Evolutionary conservation across 2,888 invertebrate genomes (phyloP), one percentile per base, ranked within the genome.

Genomic region (Cyaniris semiargus): DNA sequence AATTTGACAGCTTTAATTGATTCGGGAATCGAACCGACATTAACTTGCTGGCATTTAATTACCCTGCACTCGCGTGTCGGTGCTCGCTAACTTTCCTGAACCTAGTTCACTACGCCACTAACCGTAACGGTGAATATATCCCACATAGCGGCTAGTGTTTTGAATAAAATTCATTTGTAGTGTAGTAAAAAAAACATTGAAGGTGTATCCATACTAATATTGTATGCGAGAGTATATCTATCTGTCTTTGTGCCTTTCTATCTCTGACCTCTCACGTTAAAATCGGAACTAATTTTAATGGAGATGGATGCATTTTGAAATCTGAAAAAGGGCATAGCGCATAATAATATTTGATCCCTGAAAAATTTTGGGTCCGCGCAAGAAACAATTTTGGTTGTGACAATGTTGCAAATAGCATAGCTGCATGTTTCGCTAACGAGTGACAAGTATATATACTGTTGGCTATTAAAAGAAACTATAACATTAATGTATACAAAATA

Each of bases 31-130:
- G 15, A 66, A 66, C 27, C 31, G 15, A 66, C 66, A 66, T 66
- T 66, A 15, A 66, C 27, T 66, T 66, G 27, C 66, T 18, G 66
- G 27, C 66, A 66, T 66, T 66, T 66, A 66, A 66, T 66, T 66
- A 31, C 66, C 27, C 15, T 27, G 27, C 27, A 66, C 27, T 31
- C 66, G 66, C 66, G 66, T 66, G 66, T 31, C 27, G 6, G 27
- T 18, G 66, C 23, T 66, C 60, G 23, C 66, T 66, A 66, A 66
- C 66, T 66, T 66, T 31, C 60, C 18, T 31, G 27, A 66, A 66
- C 27, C 66, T 66, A 66, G 66, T 66, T 31, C 4, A 66, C 27
- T 27, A 27, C 31, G 15, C 27, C 66, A 66, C 31, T 27, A 66
- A 66, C 66, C 66, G 66, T 66, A 31, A 66, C 66, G 66, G 27